These are phyloP conservation scores for Trichopria drosophilae DNA, from an alignment of 2,888 invertebrate species.

Conservation along the genomic window DNA sequence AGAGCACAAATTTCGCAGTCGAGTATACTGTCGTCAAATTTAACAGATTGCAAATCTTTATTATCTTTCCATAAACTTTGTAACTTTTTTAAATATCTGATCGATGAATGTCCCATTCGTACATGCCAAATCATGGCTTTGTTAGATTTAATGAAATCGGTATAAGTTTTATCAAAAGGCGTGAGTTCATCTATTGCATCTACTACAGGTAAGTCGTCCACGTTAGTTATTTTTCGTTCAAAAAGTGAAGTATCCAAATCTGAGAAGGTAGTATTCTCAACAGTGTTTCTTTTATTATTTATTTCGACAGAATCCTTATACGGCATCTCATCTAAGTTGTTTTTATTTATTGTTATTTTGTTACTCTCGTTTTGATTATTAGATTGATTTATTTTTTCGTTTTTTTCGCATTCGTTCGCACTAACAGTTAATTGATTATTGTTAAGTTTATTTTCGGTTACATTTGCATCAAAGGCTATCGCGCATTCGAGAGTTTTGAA, in stretches of 20 bases:
- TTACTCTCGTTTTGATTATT: too few species aligned
- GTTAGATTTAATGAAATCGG: background rate
- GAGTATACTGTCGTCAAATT: constrained; percentile 32
- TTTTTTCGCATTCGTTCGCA: too few species aligned
- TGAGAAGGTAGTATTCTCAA: background rate
- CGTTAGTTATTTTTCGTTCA: background rate
- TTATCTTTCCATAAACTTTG: constrained; percentile 12
- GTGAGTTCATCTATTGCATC: background rate
- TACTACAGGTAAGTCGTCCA: constrained; percentile 1
- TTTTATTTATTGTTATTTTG: too few species aligned
- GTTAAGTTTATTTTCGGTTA: too few species aligned
- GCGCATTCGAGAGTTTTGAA: background rate
- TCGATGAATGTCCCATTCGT: constrained; percentile 28
- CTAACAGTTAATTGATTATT: too few species aligned
- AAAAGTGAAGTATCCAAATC: constrained; percentile 14
- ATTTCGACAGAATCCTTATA: too few species aligned
- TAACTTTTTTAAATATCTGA: constrained; percentile 26
- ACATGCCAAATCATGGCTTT: constrained; percentile 30
- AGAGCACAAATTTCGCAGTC: constrained; percentile 35
- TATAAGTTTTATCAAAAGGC: background rate
- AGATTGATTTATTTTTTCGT: too few species aligned
- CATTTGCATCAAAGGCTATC: too few species aligned
- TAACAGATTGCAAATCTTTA: constrained; percentile 24
- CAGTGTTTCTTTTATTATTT: too few species aligned
- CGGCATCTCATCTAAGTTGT: too few species aligned